Evolutionary conservation across 2,113 vertebrate species (phyloP).

Genomic region (Castor canadensis): DNA sequence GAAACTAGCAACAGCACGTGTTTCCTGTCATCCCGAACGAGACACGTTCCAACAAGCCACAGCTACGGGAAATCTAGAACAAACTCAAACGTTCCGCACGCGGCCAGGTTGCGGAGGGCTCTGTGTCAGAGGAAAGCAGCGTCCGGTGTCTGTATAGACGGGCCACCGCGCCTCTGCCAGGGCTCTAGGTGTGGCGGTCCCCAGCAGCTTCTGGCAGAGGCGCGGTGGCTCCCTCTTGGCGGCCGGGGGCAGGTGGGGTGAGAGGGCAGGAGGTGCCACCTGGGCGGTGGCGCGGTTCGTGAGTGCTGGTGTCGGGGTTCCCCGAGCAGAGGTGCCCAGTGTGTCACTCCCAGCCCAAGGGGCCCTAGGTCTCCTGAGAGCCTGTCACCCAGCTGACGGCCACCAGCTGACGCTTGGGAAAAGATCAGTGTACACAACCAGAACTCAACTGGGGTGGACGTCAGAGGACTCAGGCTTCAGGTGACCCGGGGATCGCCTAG

Average conservation of each 20-base stretch:
- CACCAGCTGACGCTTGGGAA: slow-evolving; percentile 77
- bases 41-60: slow-evolving; percentile 77
- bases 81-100: slow-evolving; percentile 71
- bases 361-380: slow-evolving; percentile 54
- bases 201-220: neutral
- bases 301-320: slow-evolving; percentile 65
- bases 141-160: slow-evolving; percentile 75
- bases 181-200: neutral
- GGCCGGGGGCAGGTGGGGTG: neutral
- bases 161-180: slow-evolving; percentile 2
- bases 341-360: slow-evolving; percentile 64
- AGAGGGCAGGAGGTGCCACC: slow-evolving; percentile 73
- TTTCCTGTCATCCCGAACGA: slow-evolving; percentile 67
- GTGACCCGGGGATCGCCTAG: no score
- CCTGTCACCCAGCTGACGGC: slow-evolving; percentile 78
- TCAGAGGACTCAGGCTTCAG: no score
- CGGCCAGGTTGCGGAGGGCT: slow-evolving; percentile 58
- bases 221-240: neutral
- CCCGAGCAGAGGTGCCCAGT: slow-evolving; percentile 41
- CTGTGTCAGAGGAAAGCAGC: slow-evolving; percentile 59
- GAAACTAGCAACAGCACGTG: slow-evolving; percentile 75
- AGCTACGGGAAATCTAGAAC: slow-evolving; percentile 81
- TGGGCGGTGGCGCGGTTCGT: slow-evolving; percentile 33
- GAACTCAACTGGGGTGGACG: no score
- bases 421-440: slow-evolving; percentile 76